Evolutionary conservation across 53 echinoderm and acorn worm genomes (phyloP), one percentile per base, ranked within the genome.

Genomic region (Temnopleurus reevesii): DNA sequence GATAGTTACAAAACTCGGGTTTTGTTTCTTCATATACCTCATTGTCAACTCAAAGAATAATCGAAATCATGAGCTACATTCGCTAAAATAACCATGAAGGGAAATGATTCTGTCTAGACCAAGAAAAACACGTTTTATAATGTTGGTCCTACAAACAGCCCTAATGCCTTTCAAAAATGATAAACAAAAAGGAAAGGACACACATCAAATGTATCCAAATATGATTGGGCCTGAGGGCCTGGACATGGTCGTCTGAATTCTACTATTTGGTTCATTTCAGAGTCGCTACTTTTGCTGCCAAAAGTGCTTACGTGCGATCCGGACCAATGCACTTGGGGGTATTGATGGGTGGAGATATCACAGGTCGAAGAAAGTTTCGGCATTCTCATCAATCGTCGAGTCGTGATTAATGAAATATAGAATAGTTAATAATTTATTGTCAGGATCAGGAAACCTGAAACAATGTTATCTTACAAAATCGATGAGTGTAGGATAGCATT

Each of bases 111-210:
- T 30, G 83, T 83, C 83, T 83, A 83, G 83, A 83, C 83, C 23
- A 8, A 8, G 1, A 21, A 12, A 80, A 25, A 8, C 53, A 28
- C 6, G 23, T 33, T 56, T 17, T n/a, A 83, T 55, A 27, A 83
- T 54, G 51, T 34, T 31, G 83, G 83, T 83, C 55, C 12, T 55
- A 23, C n/a, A 83, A 83, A 83, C 31, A 56, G 7, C 83, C 36
- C 19, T 21, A 35, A 56, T 55, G 49, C 55, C 3, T 47, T 49
- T 49, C 17, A 21, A 19, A 9, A 2, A 18, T 12, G 55, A 53
- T 31, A 21, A 56, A 81, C 49, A 83, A 57, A 19, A 83, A 55
- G 83, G 33, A 83, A 83, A 83, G 83, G 83, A 55, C 83, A 56
- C 38, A 18, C 29, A 35, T 49, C 5, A 28, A 47, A 46, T 79